Conservation (phyloP, 2,797 vertebrate species). For the Sebastes jordani region DNA sequence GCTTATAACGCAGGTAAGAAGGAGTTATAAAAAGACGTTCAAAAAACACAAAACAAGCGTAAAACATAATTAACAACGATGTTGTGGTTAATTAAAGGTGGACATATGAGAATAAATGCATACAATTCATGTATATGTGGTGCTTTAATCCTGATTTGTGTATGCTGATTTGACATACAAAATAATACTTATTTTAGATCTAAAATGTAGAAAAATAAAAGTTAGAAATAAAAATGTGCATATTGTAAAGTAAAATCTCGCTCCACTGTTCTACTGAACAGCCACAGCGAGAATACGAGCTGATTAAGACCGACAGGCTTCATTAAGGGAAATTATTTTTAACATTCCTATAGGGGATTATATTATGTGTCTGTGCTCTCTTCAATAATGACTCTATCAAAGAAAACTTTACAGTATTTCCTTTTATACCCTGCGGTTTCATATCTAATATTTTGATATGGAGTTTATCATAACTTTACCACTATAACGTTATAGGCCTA, state of each 20-base stretch:
- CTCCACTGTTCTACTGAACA: background rate
- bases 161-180: background rate
- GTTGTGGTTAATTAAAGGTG: background rate
- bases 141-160: background rate
- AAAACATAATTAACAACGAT: background rate
- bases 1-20: slow-evolving; percentile 96
- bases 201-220: background rate
- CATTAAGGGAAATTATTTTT: slow-evolving; percentile 12
- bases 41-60: background rate
- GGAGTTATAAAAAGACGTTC: background rate
- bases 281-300: background rate
- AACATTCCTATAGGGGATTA: slow-evolving; percentile 17
- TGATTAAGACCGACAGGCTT: slow-evolving; percentile 31
- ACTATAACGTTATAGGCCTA: background rate
- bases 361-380: background rate
- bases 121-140: rapidly evolving
- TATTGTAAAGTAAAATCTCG: background rate
- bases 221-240: background rate
- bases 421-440: background rate
- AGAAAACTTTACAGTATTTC: background rate
- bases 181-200: background rate
- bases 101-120: background rate
- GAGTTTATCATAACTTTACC: background rate
- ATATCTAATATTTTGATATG: background rate
- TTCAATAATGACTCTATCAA: background rate